Evolutionary conservation across 1,140 invertebrate genomes (phyloP).

Genomic region (Protaetia brevitarsis): DNA sequence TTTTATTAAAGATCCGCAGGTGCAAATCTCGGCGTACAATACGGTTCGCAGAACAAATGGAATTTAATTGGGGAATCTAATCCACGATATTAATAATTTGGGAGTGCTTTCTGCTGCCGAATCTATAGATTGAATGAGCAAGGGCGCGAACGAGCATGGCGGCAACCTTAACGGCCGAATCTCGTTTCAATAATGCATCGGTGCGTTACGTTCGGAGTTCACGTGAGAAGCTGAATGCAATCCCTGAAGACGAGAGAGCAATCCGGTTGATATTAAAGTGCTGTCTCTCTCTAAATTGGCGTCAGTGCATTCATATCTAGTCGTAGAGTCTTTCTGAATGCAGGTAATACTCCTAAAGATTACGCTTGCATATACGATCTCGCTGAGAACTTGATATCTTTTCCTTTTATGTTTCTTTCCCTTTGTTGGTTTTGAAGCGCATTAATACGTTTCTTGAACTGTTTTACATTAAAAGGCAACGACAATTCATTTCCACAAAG

Average conservation of each 20-base stretch:
- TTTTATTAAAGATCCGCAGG: constrained; percentile 12
- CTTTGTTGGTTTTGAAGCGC: not conserved
- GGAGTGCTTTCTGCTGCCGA: not conserved
- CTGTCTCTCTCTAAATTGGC: not conserved
- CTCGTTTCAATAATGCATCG: constrained; percentile 2
- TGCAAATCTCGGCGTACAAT: not conserved
- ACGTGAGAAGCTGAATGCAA: not conserved
- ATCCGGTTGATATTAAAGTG: not conserved
- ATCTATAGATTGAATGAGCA: not conserved
- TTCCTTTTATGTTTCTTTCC: constrained; percentile 3
- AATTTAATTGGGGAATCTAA: constrained; percentile 12
- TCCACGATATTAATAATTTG: constrained; percentile 8
- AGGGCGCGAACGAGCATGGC: not conserved
- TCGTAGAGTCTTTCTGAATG: not conserved
- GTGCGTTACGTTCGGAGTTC: not conserved
- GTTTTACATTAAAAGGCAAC: not conserved
- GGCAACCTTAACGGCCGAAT: not conserved
- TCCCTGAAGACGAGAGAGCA: not conserved
- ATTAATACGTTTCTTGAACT: constrained; percentile 2
- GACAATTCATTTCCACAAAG: not conserved
- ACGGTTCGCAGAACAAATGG: constrained; percentile 2
- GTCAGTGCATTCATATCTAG: not conserved
- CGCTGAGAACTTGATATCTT: not conserved
- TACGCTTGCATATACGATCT: not conserved
- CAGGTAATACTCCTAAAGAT: not conserved